Evolutionary conservation across 2,888 invertebrate species (phyloP), one percentile per base, ranked within the genome.

Genomic region (Ormyrus labotus): DNA sequence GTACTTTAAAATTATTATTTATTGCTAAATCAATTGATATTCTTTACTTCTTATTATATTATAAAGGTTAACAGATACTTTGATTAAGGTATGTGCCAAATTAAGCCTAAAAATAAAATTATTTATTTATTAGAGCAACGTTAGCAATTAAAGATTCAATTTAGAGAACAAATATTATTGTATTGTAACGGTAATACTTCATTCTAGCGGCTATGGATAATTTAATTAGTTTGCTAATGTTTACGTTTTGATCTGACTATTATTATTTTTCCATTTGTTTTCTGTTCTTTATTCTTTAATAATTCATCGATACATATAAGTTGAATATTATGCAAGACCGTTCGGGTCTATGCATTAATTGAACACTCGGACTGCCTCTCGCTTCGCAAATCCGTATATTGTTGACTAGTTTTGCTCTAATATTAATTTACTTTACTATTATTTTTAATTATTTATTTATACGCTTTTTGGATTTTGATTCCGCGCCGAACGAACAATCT

Each of bases 401-500:
- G 79, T 80, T 82, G 82, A 82, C 82, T 82, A 82, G 82, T 80
- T 82, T 77, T 69, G 45, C 61, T 76, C 64, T 82, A 80, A 75
- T 47, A 64, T 80, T 73, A 65, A 13, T 71, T 70, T 75, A 74
- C 13, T 47, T 65, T 80, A 58, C 60, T 58, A 50, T 51, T 71
- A 13, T 67, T 13, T 48, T 63, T 53, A 55, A 64, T 65, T 72
- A 58, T 72, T 71, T 67, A 67, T 67, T 61, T 65, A 13, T 61
- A 58, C 45, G n/a, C 57, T n/a, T 65, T 47, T 68, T 71, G 51
- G 50, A 65, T 78, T 78, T 78, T 74, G 69, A 78, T 78, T 81
- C 61, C 77, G 63, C 78, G 70, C 65, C 70, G 70, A 81, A 70
- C 70, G 63, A 74, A 73, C 70, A 69, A 73, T 64, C 61, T 53